Base-by-base conservation (phyloP, 2,113 vertebrate genomes). In the Jaculus jaculus region DNA sequence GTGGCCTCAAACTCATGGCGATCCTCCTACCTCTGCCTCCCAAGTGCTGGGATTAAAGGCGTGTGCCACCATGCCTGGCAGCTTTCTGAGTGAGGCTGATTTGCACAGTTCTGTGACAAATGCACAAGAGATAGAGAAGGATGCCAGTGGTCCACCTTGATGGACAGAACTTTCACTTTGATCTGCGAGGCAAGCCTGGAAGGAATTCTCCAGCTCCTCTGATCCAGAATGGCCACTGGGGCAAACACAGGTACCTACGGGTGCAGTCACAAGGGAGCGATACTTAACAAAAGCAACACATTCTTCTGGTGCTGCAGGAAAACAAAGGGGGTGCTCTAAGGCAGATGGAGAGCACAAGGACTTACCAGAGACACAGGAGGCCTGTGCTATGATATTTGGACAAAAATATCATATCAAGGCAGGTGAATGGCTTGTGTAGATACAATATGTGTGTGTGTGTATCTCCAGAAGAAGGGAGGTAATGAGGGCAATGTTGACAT, bases 81-180 rank as follows among this genome's bases (percentile, higher is more conserved):
- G n/a, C n/a, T 94, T 93, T 80, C 65, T 80, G 88, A 51, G 63
- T 58, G 79, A 84, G 58, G 37, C 37, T 85, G 61, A 74, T 75
- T 80, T 93, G 73, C 37, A 37, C 69, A 95, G 77, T 87, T 81
- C 84, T 42, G 51, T 20, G 81, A 87, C 47, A 79, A 72, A 93
- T 81, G 23, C 32, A 54, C 39, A 47, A 47, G 17, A 58, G 71
- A 84, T 82, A 20, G 10, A 51, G 4, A 94, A 82, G 75, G 28
- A 90, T 81, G 58, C 81, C n/a, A 66, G 11, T 26, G 20, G 74
- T n/a, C 60, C 39, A 61, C 10, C 5, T 0, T 15, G 39, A 85
- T 26, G 21, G 28, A 84, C 5, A 58, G n/a, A 84, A 72, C 15
- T 68, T 73, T 78, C 17, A 61, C 34, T 26, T 10, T 66, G 21